Base-by-base conservation (phyloP, 2,797 vertebrate species). In the Parauchenoglanis ngamensis region DNA sequence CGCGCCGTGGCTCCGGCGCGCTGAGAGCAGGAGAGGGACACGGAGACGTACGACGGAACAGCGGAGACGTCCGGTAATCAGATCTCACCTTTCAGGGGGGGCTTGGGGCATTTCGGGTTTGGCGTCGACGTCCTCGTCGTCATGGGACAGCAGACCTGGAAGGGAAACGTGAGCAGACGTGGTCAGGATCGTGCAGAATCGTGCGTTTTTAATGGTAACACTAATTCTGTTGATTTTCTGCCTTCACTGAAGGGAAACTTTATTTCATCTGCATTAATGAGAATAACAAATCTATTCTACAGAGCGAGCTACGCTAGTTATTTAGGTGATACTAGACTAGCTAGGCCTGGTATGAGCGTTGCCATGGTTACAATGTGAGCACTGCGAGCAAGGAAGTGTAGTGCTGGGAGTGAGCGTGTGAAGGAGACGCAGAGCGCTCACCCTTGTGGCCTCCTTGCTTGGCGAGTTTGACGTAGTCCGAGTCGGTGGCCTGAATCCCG, bases 361-460 rank as follows among this genome's bases (percentile, higher is more conserved):
- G 56, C 21, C 44, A 44, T n/a, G 21, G 35, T n/a, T 46, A 81
- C 21, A 1, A 35, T 46, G 12, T 5, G 21, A 7, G 56, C 78
- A n/a, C 7, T 17, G 8, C 31, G 6, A 21, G 1, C 1, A 2
- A 31, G 11, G 75, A 17, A 1, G 49, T 75, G 72, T 6, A 44
- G 56, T 25, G 1, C 23, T 57, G 28, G 52, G 17, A 59, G 54
- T 2, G 52, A 7, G 25, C 7, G 1, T 5, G 25, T 19, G 25
- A 25, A 7, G 59, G 15, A 78, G 6, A 75, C 12, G 63, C 0
- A 19, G 6, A 54, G 54, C 25, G 17, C 59, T 80, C 86, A 96
- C 96, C 96, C 92, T 93, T 96, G 88, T 96, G 95, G 13, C 96
- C 96, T 0, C 96, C 96, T 89, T 92, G 91, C 89, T 96, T 96